Evolutionary conservation across 2,797 vertebrate genomes (phyloP), one percentile per base, ranked within the genome.

Genomic region (Champsocephalus gunnari): DNA sequence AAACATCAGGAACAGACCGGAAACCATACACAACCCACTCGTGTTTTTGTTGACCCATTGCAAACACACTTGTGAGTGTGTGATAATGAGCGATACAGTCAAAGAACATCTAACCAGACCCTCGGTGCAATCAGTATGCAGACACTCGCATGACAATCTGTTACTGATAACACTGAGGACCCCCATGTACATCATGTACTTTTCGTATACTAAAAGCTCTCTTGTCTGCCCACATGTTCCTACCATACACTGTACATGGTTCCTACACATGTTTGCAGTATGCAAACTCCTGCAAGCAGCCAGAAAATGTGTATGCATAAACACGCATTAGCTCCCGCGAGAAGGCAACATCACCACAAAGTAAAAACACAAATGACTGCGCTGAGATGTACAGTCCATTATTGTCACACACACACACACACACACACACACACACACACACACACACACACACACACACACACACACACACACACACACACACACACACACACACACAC

Each of bases 221-320:
- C 45, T 55, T 59, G 51, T 84, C 85, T 66, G 41, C 81, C 86
- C 64, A 88, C 85, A 72, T 62, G 3, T n/a, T 71, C 55, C 56
- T 66, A 38, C 34, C 34, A 38, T 38, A 2, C 6, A 38, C 7
- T 38, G 34, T 38, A 38, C 6, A 38, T 9, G 60, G 3, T n/a
- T 71, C 55, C 56, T 66, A 66, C 73, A 66, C 64, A 77, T 70
- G 73, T 73, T 65, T 87, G 83, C 80, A 89, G 17, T 50, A 88
- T 84, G 85, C 83, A 90, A 88, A 88, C 83, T 5, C 8, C 10
- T 0, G 0, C 61, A 72, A 83, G 79, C 54, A 55, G 45, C 34
- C 56, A 73, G 67, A 7, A 80, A 76, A 79, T 66, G 34, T 64
- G 17, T 66, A 21, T 1, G 1, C 28, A 44, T 41, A 12, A 3